phyloP scores from a whole-genome alignment of 2,888 invertebrate species.

The Allolobophora icterica region DNA sequence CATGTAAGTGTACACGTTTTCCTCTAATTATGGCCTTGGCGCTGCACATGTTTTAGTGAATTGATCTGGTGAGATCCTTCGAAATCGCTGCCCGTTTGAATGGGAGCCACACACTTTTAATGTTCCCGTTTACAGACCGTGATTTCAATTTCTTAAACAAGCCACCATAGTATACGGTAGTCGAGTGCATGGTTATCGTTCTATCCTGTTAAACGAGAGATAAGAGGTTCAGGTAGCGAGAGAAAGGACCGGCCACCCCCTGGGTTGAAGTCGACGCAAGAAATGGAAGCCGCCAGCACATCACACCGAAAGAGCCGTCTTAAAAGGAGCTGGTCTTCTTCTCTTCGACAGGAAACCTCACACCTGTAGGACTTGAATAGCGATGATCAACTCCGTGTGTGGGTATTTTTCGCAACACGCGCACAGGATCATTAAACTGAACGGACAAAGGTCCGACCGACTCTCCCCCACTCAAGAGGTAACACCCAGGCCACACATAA shows the following conservation, averaged over 20 bases:
- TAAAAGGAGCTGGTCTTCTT: no score
- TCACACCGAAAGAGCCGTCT: no score
- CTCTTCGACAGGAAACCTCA: not conserved
- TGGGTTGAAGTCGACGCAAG: no score
- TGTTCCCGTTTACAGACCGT: not conserved
- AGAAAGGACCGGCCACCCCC: no score
- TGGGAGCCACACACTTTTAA: not conserved
- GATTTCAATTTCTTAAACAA: not conserved
- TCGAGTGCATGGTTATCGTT: no score
- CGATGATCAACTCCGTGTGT: not conserved
- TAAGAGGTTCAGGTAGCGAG: no score
- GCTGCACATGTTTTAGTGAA: not conserved
- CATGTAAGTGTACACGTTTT: no score
- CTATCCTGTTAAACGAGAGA: no score
- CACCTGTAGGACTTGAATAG: conserved; percentile 1
- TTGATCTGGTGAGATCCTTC: not conserved
- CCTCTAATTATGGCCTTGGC: no score
- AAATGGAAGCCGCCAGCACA: no score
- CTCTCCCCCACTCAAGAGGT: not conserved
- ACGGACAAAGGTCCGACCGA: not conserved
- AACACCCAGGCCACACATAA: conserved; percentile 17
- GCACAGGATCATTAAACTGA: not conserved
- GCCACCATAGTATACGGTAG: not conserved
- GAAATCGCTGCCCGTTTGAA: not conserved
- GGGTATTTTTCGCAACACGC: not conserved